These are phyloP conservation scores for Pelecanoides urinatrix DNA, from an alignment of 2,113 vertebrate genomes.

Conservation along the genomic window DNA sequence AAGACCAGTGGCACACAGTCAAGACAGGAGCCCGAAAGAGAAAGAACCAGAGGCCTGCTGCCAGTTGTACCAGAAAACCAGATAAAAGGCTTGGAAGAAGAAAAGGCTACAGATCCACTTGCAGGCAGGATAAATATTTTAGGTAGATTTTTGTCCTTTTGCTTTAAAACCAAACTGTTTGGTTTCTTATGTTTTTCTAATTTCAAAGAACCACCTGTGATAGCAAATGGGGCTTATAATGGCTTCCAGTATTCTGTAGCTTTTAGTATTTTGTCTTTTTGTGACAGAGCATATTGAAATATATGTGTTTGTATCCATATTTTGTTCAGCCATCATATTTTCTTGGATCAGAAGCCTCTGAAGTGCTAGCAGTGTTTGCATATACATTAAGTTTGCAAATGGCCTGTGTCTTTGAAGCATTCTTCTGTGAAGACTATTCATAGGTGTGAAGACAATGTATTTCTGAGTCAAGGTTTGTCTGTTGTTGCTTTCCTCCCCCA, in stretches of 20 bases:
- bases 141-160: neutral
- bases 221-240: neutral
- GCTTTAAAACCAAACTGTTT: neutral
- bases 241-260: neutral
- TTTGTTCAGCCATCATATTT: neutral
- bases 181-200: neutral
- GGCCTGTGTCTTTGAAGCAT: neutral
- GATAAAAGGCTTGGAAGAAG: neutral
- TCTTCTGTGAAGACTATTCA: neutral
- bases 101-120: neutral
- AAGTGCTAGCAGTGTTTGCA: neutral
- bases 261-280: neutral
- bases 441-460: neutral
- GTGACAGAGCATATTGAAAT: neutral
- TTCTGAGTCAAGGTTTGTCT: neutral
- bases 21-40: neutral
- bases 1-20: neutral
- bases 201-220: neutral
- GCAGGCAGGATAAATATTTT: neutral
- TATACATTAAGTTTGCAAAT: neutral
- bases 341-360: neutral
- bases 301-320: neutral
- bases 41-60: neutral
- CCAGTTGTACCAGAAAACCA: neutral
- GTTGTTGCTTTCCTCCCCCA: neutral